Conservation (phyloP, 1,140 invertebrate species). For the Lerema accius region DNA sequence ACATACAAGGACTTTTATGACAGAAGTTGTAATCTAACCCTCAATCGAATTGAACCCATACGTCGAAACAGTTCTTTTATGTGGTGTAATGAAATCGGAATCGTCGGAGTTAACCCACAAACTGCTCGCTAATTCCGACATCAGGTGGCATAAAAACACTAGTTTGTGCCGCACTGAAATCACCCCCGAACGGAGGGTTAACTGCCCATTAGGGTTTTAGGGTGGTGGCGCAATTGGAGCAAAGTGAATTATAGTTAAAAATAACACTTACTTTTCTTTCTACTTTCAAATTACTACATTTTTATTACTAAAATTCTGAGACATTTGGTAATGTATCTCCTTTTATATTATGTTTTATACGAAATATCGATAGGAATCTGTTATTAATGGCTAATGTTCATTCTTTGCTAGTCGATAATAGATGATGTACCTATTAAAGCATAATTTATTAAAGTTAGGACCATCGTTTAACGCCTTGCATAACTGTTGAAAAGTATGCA, state of each 20-base stretch:
- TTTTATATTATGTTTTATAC: too few relatives aligned
- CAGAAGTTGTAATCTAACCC: conserved; percentile 3
- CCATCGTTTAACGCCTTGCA: too few relatives aligned
- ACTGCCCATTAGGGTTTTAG: conserved; percentile 45
- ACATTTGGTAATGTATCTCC: too few relatives aligned
- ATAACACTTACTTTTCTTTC: too few relatives aligned
- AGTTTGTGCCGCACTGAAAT: conserved; percentile 42
- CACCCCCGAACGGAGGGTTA: conserved; percentile 47
- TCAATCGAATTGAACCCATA: conserved; percentile 14
- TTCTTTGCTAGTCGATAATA: too few relatives aligned
- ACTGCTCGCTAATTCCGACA: conserved; percentile 49
- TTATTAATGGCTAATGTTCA: too few relatives aligned
- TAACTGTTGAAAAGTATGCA: too few relatives aligned
- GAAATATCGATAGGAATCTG: too few relatives aligned
- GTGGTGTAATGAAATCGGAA: conserved; percentile 34
- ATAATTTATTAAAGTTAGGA: too few relatives aligned
- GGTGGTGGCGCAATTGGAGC: conserved; percentile 30
- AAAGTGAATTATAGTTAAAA: neutral
- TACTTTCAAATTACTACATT: too few relatives aligned
- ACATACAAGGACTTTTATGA: neutral
- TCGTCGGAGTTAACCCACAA: conserved; percentile 44
- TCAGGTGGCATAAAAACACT: conserved; percentile 58
- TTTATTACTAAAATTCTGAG: too few relatives aligned
- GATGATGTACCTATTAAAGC: too few relatives aligned
- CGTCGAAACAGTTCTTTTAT: conserved; percentile 35